Percentiles rank a stretch among this genome's conserved stretches.
phyloP scores from a whole-genome alignment of 2,888 invertebrate species.

The Tachina lurida region DNA sequence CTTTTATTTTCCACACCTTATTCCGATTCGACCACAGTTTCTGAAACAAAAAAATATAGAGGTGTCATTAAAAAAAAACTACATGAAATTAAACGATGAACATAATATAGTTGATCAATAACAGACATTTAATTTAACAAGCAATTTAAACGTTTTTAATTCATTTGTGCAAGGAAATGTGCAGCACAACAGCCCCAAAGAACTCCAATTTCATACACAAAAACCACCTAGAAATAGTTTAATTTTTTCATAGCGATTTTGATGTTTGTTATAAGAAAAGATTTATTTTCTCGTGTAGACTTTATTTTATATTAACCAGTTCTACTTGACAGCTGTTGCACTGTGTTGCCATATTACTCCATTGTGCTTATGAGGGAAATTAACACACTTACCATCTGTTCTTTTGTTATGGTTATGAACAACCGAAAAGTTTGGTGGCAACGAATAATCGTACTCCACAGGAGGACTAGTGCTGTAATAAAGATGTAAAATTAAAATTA shows the following conservation, averaged over 20 bases:
- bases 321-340: too few relatives aligned
- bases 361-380: not conserved
- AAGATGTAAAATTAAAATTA: not conserved
- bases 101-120: too few relatives aligned
- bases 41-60: conserved; percentile 34
- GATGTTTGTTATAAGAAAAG: too few relatives aligned
- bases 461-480: conserved; percentile 48
- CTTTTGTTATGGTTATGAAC: conserved; percentile 29
- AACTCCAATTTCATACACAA: too few relatives aligned
- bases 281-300: too few relatives aligned
- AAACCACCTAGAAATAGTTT: too few relatives aligned
- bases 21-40: not conserved
- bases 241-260: too few relatives aligned
- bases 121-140: not conserved
- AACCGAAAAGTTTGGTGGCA: conserved; percentile 52
- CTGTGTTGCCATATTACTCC: not conserved
- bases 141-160: not conserved
- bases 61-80: not conserved
- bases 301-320: too few relatives aligned
- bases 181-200: too few relatives aligned
- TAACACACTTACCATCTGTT: conserved; percentile 31
- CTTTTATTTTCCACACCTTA: not conserved
- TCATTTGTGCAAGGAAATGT: too few relatives aligned
- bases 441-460: conserved; percentile 36
- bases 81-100: not conserved